Conservation (phyloP, 1,140 invertebrate genomes). For the Drosophila truncata region DNA sequence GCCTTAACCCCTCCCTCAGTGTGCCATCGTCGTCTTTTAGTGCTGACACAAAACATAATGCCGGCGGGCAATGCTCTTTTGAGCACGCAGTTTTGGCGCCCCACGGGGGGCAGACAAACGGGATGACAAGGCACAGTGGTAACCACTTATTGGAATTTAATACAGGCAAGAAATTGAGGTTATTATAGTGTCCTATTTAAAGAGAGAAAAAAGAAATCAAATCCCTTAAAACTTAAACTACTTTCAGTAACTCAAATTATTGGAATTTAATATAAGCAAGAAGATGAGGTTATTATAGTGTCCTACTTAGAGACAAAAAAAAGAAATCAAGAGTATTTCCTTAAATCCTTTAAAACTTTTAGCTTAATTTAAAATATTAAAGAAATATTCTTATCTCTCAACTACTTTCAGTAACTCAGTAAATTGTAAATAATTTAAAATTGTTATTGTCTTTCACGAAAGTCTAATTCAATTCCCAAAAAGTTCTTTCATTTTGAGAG, state of each 20-base stretch:
- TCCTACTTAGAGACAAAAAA: too few species aligned
- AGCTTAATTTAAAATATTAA: background rate
- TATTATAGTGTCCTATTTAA: background rate
- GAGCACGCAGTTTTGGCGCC: constrained; percentile 68
- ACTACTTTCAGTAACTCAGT: too few species aligned
- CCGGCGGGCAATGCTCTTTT: constrained; percentile 82
- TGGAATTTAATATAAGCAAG: background rate
- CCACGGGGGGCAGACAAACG: constrained; percentile 30
- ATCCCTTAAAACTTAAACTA: too few species aligned
- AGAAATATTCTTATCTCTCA: background rate
- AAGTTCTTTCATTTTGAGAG: constrained; percentile 11
- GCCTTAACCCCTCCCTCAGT: background rate
- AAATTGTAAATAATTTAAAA: background rate
- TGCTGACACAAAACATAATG: constrained; percentile 82
- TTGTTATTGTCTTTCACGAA: background rate
- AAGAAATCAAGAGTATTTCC: too few species aligned
- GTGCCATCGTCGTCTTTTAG: constrained; percentile 37
- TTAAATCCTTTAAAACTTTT: background rate
- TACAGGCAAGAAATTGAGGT: background rate
- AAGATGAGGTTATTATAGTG: background rate
- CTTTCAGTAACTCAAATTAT: too few species aligned
- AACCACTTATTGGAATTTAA: constrained; percentile 13
- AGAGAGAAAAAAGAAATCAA: too few species aligned
- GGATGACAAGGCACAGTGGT: constrained; percentile 46
- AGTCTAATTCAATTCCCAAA: constrained; percentile 2